Evolutionary conservation across 2,113 vertebrate genomes (phyloP).

Genomic region (Coreoperca whiteheadi): DNA sequence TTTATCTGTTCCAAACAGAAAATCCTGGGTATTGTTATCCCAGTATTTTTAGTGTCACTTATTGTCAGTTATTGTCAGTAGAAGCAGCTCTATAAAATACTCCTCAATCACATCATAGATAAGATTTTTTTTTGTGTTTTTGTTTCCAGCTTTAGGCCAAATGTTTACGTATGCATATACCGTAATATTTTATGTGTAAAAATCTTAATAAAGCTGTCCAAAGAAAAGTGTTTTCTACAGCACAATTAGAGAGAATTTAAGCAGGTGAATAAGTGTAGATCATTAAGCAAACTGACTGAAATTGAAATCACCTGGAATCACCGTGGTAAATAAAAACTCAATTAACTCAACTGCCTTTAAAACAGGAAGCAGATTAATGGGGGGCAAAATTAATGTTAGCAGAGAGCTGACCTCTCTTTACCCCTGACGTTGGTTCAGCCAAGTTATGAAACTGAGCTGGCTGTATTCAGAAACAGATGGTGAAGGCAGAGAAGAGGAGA

Average conservation of each 20-base stretch:
- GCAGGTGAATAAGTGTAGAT: neutral
- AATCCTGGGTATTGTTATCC: conserved; percentile 1
- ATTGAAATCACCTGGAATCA: conserved; percentile 2
- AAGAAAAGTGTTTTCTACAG: neutral
- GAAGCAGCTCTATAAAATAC: neutral
- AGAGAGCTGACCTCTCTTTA: conserved; percentile 29
- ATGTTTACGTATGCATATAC: neutral
- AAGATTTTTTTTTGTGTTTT: neutral
- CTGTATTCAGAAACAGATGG: conserved; percentile 53
- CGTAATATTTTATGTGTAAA: neutral
- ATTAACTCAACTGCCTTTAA: conserved; percentile 30
- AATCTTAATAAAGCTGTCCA: neutral
- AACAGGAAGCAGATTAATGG: conserved; percentile 46
- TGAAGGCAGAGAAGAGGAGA: conserved; percentile 30
- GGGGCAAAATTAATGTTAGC: conserved; percentile 36
- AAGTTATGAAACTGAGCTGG: conserved; percentile 22
- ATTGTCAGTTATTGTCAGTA: conserved; percentile 3
- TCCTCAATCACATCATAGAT: neutral
- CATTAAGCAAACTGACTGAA: conserved; percentile 1
- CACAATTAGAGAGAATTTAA: neutral
- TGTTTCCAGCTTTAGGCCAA: neutral
- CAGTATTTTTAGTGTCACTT: neutral
- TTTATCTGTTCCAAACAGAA: conserved; percentile 45
- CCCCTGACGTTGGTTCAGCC: neutral
- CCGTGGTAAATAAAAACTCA: neutral